Conservation (phyloP, 2,113 vertebrate genomes). For the Hippocampus zosterae region DNA sequence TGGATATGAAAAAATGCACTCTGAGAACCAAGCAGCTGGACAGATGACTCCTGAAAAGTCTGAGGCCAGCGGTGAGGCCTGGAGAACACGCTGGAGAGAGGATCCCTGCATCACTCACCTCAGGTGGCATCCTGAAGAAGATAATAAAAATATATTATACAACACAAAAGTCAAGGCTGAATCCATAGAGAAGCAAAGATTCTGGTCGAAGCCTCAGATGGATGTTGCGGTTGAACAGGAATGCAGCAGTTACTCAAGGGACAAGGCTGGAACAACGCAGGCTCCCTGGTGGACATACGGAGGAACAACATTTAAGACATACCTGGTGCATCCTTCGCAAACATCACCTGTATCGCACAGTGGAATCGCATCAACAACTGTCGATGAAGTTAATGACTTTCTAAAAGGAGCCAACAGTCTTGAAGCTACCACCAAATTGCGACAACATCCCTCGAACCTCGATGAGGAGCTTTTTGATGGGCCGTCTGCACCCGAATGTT, state of each 20-base stretch:
- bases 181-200: conserved; percentile 20
- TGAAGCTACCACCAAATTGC: conserved; percentile 13
- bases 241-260: conserved; percentile 42
- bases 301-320: conserved; percentile 28
- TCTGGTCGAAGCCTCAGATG: conserved; percentile 22
- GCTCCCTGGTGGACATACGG: conserved; percentile 7
- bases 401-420: conserved; percentile 12
- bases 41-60: conserved; percentile 6
- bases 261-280: conserved; percentile 12
- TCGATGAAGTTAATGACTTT: conserved; percentile 22
- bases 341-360: conserved; percentile 6
- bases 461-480: conserved; percentile 36
- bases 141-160: neutral
- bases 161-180: conserved; percentile 2
- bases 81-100: conserved; percentile 8
- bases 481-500: conserved; percentile 9
- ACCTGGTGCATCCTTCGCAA: conserved; percentile 22
- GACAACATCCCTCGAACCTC: conserved; percentile 34
- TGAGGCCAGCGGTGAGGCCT: conserved; percentile 15
- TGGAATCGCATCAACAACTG: neutral
- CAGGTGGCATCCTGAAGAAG: conserved; percentile 19
- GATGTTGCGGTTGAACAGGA: conserved; percentile 21
- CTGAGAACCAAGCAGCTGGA: conserved; percentile 15
- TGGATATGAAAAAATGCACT: conserved; percentile 11
- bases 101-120: conserved; percentile 10